phyloP scores from a whole-genome alignment of 2,797 vertebrate genomes.

The Mionectes olivaceus region DNA sequence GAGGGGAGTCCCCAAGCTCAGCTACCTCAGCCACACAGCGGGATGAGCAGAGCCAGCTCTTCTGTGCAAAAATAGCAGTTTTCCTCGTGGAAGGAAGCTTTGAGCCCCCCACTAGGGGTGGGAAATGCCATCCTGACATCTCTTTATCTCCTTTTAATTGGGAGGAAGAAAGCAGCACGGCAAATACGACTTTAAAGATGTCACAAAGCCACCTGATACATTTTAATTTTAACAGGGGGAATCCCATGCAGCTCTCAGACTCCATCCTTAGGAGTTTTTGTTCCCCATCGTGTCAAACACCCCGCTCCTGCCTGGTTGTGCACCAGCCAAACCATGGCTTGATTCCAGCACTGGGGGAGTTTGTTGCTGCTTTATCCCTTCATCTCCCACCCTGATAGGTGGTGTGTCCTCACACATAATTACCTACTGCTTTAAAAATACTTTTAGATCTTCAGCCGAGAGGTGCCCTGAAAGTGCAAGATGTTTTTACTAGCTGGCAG shows the following conservation, averaged over 20 bases:
- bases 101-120: background rate
- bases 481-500: background rate
- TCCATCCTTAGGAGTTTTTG: background rate
- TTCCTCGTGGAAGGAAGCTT: background rate
- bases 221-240: background rate
- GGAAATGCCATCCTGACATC: background rate
- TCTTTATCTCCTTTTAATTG: background rate
- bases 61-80: background rate
- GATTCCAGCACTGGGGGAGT: background rate
- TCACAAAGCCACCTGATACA: background rate
- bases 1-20: background rate
- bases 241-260: background rate
- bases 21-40: background rate
- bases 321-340: background rate
- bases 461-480: background rate
- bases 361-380: background rate
- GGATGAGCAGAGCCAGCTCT: background rate
- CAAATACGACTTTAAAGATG: background rate
- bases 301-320: background rate
- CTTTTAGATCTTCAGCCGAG: background rate
- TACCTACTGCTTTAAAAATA: background rate
- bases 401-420: background rate
- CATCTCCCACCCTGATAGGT: background rate
- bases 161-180: accelerated
- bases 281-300: background rate